These are phyloP conservation scores for Channa maculata DNA, from an alignment of 2,113 vertebrate genomes.

Conservation along the genomic window DNA sequence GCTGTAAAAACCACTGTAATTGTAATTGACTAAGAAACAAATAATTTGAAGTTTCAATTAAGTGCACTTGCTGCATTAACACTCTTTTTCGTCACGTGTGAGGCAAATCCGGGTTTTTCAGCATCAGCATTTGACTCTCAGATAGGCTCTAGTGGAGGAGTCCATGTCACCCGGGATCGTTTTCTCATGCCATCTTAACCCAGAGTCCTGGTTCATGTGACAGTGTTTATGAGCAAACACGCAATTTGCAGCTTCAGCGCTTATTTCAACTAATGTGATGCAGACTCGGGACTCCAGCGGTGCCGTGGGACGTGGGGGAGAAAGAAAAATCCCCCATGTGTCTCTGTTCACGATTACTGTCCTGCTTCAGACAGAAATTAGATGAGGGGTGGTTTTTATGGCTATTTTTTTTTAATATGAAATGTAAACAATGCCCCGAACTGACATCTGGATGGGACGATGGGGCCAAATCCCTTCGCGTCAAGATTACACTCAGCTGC, in stretches of 20 bases:
- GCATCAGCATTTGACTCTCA: slow-evolving; percentile 2
- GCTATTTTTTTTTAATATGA: background rate
- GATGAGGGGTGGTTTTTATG: background rate
- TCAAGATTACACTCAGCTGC: slow-evolving; percentile 5
- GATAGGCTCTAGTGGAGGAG: background rate
- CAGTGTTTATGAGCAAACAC: slow-evolving; percentile 3
- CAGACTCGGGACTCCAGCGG: background rate
- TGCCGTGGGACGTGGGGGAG: background rate
- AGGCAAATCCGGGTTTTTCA: slow-evolving; percentile 20
- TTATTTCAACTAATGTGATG: background rate
- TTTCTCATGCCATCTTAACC: slow-evolving; percentile 23
- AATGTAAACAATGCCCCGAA: background rate
- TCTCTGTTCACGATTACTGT: background rate
- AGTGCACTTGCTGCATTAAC: slow-evolving; percentile 37
- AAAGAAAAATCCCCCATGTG: no score
- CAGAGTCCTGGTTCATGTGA: background rate
- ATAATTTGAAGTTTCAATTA: no score
- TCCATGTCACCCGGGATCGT: background rate
- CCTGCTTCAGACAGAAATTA: background rate
- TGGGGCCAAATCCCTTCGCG: background rate
- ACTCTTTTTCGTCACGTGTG: background rate
- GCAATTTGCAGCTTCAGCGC: background rate
- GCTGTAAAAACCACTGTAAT: no score
- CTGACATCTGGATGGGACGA: slow-evolving; percentile 27
- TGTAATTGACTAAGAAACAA: no score